Evolutionary conservation across 2,888 invertebrate genomes (phyloP), one percentile per base, ranked within the genome.

Genomic region (Antheraea yamamai): DNA sequence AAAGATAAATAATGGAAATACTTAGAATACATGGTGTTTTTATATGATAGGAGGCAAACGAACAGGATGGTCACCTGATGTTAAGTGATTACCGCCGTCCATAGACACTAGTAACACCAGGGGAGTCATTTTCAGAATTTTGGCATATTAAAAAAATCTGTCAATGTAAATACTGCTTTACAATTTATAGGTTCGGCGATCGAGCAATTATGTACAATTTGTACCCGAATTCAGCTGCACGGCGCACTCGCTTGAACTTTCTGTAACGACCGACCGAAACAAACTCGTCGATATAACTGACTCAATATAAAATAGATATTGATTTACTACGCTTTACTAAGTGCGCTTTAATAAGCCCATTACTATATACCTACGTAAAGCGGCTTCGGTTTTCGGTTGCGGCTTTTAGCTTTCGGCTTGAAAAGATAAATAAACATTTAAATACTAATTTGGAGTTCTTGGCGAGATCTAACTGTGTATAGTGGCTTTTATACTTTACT

Each of bases 181-280:
- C 76, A 74, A 70, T 77, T 79, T 77, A 79, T 79, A 84, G 80
- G 81, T 78, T 82, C 80, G 80, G 76, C 78, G 79, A 83, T 81
- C 78, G 76, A 80, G 81, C 87, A 88, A 86, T 89, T 87, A 85
- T 84, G 81, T 81, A 75, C 81, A 87, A 87, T 87, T 88, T 86
- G 80, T 84, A 76, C 80, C 81, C 80, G 87, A 86, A 85, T 87
- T 82, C 79, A 80, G 75, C 75, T 75, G 78, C 76, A 70, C 74
- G 81, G 79, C 76, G 80, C 76, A 78, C 79, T 61, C 58, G 70
- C 76, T 78, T 79, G 51, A 79, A 82, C 77, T 82, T 83, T 77
- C 75, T 55, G 75, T 76, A 81, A 76, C 35, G 70, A 52, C 30
- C 35, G 0, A 74, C n/a, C 73, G 61, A 51, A 61, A 35, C 47